A percentile compares a stretch with the other conserved stretches of the same genome.
Evolutionary conservation across 2,888 invertebrate species (phyloP).

Genomic region (Apotomis turbidana): DNA sequence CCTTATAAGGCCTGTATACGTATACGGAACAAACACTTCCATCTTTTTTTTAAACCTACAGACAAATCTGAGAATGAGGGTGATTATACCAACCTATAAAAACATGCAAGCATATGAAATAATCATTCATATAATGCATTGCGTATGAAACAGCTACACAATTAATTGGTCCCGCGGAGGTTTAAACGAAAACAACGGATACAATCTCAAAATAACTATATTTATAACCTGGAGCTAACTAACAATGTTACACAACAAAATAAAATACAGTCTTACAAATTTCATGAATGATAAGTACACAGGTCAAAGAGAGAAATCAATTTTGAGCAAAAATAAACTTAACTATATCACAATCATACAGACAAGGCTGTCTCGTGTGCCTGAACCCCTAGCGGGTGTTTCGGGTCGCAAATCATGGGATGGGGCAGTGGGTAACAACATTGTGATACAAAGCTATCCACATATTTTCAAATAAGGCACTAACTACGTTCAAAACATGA

Average conservation of each 20-base stretch:
- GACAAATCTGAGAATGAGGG: too few relatives aligned
- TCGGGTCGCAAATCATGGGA: conserved; percentile 23
- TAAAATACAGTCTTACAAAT: conserved; percentile 83
- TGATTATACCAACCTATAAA: too few relatives aligned
- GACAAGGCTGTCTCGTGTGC: conserved; percentile 60
- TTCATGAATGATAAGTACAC: conserved; percentile 81
- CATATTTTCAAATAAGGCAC: conserved; percentile 67
- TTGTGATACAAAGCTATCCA: conserved; percentile 36
- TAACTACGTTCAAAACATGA: conserved; percentile 52
- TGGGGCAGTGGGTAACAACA: conserved; percentile 16
- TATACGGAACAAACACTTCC: too few relatives aligned
- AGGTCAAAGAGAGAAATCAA: conserved; percentile 67
- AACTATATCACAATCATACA: conserved; percentile 76
- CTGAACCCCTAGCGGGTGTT: conserved; percentile 35
- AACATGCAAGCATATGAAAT: too few relatives aligned
- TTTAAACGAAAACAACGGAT: conserved; percentile 49
- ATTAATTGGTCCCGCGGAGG: background rate
- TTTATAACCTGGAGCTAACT: conserved; percentile 79
- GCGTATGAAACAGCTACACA: too few relatives aligned
- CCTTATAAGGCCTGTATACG: too few relatives aligned
- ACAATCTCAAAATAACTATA: conserved; percentile 80
- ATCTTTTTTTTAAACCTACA: too few relatives aligned
- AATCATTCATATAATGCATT: too few relatives aligned
- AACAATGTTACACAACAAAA: conserved; percentile 81
- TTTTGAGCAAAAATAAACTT: conserved; percentile 75